phyloP scores from a whole-genome alignment of 2,888 invertebrate genomes.

The Amiota mariae region DNA sequence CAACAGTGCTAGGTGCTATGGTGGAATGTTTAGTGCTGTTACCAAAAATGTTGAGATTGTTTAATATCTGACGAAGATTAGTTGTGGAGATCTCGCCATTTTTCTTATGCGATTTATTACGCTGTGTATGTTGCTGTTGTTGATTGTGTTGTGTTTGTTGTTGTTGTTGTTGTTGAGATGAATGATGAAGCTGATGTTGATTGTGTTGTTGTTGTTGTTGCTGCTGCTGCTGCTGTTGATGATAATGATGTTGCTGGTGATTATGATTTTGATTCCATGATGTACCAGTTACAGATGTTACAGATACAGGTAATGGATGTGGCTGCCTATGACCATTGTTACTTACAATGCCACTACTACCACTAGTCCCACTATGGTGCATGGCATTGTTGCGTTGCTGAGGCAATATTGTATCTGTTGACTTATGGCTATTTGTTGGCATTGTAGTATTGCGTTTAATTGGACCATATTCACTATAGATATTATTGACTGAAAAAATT shows the following conservation, averaged over 20 bases:
- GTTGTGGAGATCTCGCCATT: constrained; percentile 74
- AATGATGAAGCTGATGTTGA: constrained; percentile 42
- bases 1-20: constrained; percentile 39
- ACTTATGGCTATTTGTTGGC: constrained; percentile 67
- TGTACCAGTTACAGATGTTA: constrained; percentile 10
- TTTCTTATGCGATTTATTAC: constrained; percentile 64
- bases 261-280: constrained; percentile 21
- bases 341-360: background rate
- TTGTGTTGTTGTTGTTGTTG: constrained; percentile 39
- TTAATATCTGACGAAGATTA: constrained; percentile 84
- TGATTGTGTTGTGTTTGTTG: constrained; percentile 34
- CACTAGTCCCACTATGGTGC: constrained; percentile 1
- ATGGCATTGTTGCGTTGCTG: constrained; percentile 44
- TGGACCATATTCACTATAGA: constrained; percentile 52
- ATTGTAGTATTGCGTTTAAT: constrained; percentile 61
- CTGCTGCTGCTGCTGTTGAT: constrained; percentile 34
- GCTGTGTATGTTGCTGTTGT: constrained; percentile 33
- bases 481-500: constrained; percentile 41
- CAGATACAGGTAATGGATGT: constrained; percentile 54
- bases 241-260: constrained; percentile 36
- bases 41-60: constrained; percentile 85
- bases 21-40: constrained; percentile 65
- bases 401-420: constrained; percentile 55
- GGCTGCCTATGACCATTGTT: constrained; percentile 49
- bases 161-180: constrained; percentile 37